A percentile compares a stretch with the other conserved stretches of the same genome.
These are phyloP conservation scores for Eremobia ochroleuca DNA, from an alignment of 2,888 invertebrate genomes.

Conservation along the genomic window DNA sequence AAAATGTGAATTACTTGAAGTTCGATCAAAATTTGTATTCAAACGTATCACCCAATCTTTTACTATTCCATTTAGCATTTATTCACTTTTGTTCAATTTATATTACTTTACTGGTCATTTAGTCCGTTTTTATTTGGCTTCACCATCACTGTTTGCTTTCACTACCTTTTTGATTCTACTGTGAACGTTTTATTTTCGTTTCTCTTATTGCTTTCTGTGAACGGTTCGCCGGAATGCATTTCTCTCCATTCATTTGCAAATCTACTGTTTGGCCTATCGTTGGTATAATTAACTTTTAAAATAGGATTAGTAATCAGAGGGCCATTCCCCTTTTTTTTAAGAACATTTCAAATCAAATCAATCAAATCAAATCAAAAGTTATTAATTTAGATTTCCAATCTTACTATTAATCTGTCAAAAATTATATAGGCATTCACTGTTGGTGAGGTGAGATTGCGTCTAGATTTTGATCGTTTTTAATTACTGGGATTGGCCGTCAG, in stretches of 20 bases:
- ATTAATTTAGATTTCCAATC: too few species aligned
- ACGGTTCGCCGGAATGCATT: conserved; percentile 39
- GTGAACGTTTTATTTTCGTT: conserved; percentile 56
- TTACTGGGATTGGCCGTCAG: not conserved
- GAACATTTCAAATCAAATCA: too few species aligned
- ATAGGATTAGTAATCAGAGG: not conserved
- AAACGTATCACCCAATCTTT: conserved; percentile 61
- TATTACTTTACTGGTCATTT: conserved; percentile 57
- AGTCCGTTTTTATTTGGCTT: conserved; percentile 62
- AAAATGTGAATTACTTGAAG: not conserved
- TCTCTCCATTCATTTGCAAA: conserved; percentile 27
- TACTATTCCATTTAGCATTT: conserved; percentile 72
- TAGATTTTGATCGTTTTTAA: not conserved
- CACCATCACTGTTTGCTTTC: conserved; percentile 47
- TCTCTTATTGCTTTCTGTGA: conserved; percentile 43
- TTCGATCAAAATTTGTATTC: conserved; percentile 9
- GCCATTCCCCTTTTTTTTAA: too few species aligned
- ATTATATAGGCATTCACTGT: not conserved
- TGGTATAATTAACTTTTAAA: not conserved
- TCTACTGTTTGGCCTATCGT: not conserved
- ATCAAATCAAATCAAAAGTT: too few species aligned
- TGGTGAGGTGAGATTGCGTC: not conserved
- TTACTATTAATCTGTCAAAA: not conserved
- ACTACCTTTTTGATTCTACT: conserved; percentile 45
- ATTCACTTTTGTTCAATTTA: conserved; percentile 59